Base-by-base conservation (phyloP, 1,140 invertebrate species). In the Drosophila ficusphila region DNA sequence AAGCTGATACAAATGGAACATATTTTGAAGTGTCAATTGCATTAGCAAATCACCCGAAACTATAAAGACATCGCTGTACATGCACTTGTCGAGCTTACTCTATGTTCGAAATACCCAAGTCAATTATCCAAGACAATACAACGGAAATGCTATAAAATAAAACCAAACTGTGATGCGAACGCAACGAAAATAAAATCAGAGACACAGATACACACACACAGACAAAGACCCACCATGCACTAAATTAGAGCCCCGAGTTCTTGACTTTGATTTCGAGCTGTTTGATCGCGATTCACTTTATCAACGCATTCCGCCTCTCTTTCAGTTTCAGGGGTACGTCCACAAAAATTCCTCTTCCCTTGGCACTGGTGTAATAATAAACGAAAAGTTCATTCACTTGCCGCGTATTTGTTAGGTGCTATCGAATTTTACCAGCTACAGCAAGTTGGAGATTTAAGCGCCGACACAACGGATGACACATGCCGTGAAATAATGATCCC, bases 201-300 rank as follows among this genome's bases (percentile, higher is more conserved):
- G 49, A 36, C 34, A 48, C 42, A 57, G 41, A 39, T 25, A 41
- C 29, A 56, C 21, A 33, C 11, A 51, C 14, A 41, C 48, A 49
- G 31, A 18, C n/a, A n/a, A 29, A 68, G 21, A 64, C 44, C 51
- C 36, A 69, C 51, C 36, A 69, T 39, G 67, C 29, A 86, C 57
- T 48, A 86, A 86, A 67, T 88, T 77, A 77, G 77, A 62, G 48
- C 38, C 33, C 52, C 57, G 56, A 61, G 82, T 78, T 86, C 82
- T 88, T 86, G 82, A 88, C 82, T 86, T 86, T 86, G 81, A 86
- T 77, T 88, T 75, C 58, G 44, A 33, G 47, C 36, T 29, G 48
- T 31, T 71, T 52, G 38, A 56, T 61, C 42, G 60, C 56, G 60
- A 49, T 56, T 49, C 39, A 44, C 42, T 76, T 76, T 69, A 76